These are phyloP conservation scores for Pteromalus puparum DNA, from an alignment of 1,140 invertebrate genomes.

Conservation along the genomic window DNA sequence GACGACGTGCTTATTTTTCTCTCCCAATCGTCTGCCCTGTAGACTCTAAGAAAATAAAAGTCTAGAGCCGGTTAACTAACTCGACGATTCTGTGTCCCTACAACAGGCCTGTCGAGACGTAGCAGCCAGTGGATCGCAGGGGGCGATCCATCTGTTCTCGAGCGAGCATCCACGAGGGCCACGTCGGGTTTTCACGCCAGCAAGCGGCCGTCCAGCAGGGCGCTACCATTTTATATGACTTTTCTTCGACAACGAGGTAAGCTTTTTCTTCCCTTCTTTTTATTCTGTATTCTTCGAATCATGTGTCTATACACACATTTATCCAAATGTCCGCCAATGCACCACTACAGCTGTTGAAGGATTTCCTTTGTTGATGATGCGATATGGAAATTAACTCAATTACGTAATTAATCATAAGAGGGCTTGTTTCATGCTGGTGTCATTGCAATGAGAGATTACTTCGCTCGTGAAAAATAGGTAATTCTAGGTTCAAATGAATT, in stretches of 20 bases:
- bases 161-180: slow-evolving; percentile 58
- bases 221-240: slow-evolving; percentile 91
- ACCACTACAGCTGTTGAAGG: background rate
- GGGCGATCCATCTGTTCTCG: slow-evolving; percentile 69
- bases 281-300: background rate
- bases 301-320: background rate
- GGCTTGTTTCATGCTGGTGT: background rate
- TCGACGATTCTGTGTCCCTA: background rate
- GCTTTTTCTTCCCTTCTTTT: slow-evolving; percentile 42
- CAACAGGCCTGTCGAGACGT: background rate
- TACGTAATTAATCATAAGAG: background rate
- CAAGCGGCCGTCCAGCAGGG: slow-evolving; percentile 83
- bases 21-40: background rate
- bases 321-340: background rate
- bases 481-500: background rate
- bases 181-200: slow-evolving; percentile 73
- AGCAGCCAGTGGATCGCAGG: slow-evolving; percentile 60
- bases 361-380: background rate
- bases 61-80: background rate
- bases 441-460: background rate
- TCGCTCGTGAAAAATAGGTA: background rate
- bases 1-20: background rate
- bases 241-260: slow-evolving; percentile 86
- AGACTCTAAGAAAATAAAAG: background rate
- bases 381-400: background rate